phyloP scores from a whole-genome alignment of 2,888 invertebrate species.

The Eupeodes luniger region DNA sequence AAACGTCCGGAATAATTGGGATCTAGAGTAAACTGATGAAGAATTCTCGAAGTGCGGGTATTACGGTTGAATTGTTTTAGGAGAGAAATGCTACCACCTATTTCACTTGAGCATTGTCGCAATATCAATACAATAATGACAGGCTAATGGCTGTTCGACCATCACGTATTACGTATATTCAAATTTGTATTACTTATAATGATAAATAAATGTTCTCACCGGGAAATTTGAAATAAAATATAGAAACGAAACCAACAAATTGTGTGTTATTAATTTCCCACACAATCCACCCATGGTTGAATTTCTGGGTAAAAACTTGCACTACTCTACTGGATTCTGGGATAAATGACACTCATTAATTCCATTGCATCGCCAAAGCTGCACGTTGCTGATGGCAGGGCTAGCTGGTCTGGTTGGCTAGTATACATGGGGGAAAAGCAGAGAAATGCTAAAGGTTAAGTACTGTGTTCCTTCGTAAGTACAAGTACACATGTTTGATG shows the following conservation, averaged over 20 bases:
- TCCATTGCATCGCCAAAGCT: conserved; percentile 37
- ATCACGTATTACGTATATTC: no score
- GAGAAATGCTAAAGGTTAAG: conserved; percentile 66
- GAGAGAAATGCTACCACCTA: no score
- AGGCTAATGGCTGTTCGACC: no score
- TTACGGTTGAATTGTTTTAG: no score
- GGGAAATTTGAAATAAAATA: background rate
- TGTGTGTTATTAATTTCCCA: background rate
- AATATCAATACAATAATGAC: no score
- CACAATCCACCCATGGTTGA: conserved; percentile 9
- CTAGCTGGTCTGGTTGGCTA: background rate
- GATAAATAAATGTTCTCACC: no score
- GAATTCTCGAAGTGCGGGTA: no score
- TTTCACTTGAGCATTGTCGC: no score
- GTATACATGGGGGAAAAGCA: conserved; percentile 11
- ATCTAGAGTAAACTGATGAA: no score
- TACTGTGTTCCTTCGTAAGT: conserved; percentile 52
- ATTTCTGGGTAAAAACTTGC: conserved; percentile 4
- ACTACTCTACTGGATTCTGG: conserved; percentile 19
- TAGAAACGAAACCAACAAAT: background rate
- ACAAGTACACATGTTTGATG: conserved; percentile 53
- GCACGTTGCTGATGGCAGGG: background rate
- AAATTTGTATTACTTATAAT: no score
- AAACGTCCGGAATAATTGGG: no score
- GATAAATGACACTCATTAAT: conserved; percentile 63